These are phyloP conservation scores for Penaeus indicus DNA, from an alignment of 1,140 invertebrate species.

Conservation along the genomic window DNA sequence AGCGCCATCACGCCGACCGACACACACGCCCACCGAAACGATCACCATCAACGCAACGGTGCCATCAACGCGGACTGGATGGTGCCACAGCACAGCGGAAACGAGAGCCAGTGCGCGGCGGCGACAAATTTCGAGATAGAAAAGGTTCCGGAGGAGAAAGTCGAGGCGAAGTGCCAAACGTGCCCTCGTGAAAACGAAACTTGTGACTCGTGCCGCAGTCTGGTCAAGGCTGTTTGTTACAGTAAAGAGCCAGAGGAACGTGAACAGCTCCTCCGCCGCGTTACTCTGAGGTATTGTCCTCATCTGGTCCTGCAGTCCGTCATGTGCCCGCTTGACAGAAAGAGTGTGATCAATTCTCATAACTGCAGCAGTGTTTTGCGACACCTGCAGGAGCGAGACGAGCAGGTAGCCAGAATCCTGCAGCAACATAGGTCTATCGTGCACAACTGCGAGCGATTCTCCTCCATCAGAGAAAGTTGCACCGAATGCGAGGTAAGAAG, in stretches of 20 bases:
- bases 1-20: conserved; percentile 39
- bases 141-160: not conserved
- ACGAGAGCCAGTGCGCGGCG: conserved; percentile 36
- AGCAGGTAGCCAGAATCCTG: conserved; percentile 43
- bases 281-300: conserved; percentile 42
- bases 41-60: not conserved
- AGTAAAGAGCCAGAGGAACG: conserved; percentile 25
- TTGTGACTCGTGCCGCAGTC: conserved; percentile 32
- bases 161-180: conserved; percentile 45
- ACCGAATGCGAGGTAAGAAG: conserved; percentile 48
- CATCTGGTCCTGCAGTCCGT: conserved; percentile 49
- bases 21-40: conserved; percentile 37
- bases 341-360: not conserved
- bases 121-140: not conserved
- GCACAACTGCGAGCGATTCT: conserved; percentile 47
- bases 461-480: conserved; percentile 56
- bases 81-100: not conserved
- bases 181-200: not conserved
- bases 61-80: not conserved
- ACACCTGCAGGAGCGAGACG: conserved; percentile 50
- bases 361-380: conserved; percentile 26
- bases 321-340: conserved; percentile 37
- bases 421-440: conserved; percentile 34
- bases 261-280: not conserved
- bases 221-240: conserved; percentile 35